Evolutionary conservation across 2,888 invertebrate species (phyloP).

Genomic region (Microctonus hyperodae): DNA sequence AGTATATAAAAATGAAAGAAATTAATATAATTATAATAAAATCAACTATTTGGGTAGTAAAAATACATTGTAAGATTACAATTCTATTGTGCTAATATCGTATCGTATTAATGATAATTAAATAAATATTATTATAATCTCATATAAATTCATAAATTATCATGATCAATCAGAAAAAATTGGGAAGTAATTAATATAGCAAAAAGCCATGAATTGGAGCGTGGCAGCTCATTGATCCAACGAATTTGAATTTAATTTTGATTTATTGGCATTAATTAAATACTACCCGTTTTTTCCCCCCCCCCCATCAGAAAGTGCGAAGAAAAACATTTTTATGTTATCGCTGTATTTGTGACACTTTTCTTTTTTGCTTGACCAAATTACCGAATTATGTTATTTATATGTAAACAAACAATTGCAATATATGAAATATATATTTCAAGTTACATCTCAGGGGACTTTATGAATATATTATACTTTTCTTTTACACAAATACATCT

Average conservation of each 20-base stretch:
- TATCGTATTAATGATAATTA: constrained; percentile 50
- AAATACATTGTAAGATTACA: constrained; percentile 53
- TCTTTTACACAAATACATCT: background rate
- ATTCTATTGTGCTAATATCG: constrained; percentile 55
- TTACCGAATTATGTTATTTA: background rate
- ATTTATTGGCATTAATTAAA: background rate
- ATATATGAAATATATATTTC: background rate
- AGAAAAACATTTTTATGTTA: too few species aligned
- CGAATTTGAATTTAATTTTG: constrained; percentile 1
- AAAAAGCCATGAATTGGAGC: background rate
- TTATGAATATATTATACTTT: background rate
- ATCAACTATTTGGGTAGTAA: constrained; percentile 56
- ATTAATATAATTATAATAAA: constrained; percentile 29
- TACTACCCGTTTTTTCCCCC: background rate
- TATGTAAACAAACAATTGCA: background rate
- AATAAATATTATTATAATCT: constrained; percentile 4
- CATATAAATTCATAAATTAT: constrained; percentile 16
- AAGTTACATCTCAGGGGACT: constrained; percentile 2
- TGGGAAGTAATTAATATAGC: background rate
- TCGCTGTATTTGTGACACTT: background rate
- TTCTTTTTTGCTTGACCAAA: background rate
- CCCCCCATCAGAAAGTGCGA: too few species aligned
- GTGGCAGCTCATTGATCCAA: background rate
- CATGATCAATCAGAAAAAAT: constrained; percentile 18
- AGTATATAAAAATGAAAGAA: constrained; percentile 47